These are phyloP conservation scores for Cosmia pyralina DNA, from an alignment of 2,888 invertebrate species.

Conservation along the genomic window DNA sequence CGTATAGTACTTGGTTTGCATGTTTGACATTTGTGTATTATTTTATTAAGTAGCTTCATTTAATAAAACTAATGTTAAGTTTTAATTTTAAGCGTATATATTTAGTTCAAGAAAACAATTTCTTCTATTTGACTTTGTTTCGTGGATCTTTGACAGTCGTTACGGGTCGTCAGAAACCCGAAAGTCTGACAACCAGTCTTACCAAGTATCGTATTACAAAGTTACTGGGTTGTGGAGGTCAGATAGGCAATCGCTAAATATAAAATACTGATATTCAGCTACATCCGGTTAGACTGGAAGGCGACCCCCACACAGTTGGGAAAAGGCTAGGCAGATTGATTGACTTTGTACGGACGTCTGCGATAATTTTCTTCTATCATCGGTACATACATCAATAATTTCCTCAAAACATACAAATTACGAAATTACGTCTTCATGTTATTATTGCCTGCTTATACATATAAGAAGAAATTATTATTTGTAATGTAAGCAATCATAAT, in stretches of 20 bases:
- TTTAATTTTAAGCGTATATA: not conserved
- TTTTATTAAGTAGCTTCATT: no score
- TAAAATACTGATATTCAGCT: no score
- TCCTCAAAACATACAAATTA: not conserved
- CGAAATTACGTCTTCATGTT: not conserved
- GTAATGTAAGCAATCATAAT: slow-evolving; percentile 18
- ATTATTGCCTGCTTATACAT: slow-evolving; percentile 14
- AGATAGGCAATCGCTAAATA: no score
- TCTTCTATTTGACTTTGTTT: not conserved
- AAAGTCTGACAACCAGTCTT: no score
- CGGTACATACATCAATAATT: not conserved
- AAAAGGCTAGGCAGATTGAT: no score
- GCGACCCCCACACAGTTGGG: no score
- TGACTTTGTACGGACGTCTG: not conserved
- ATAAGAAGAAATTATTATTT: slow-evolving; percentile 7
- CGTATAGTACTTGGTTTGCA: not conserved
- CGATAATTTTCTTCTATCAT: not conserved
- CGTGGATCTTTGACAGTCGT: no score
- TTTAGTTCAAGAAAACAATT: no score
- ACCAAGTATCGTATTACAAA: no score
- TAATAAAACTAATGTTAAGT: not conserved
- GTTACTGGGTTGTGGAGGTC: no score
- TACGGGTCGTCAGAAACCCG: no score
- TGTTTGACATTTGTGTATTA: not conserved
- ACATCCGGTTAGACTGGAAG: no score